Evolutionary conservation across 2,797 vertebrate species (phyloP).

Genomic region (Tapera naevia): DNA sequence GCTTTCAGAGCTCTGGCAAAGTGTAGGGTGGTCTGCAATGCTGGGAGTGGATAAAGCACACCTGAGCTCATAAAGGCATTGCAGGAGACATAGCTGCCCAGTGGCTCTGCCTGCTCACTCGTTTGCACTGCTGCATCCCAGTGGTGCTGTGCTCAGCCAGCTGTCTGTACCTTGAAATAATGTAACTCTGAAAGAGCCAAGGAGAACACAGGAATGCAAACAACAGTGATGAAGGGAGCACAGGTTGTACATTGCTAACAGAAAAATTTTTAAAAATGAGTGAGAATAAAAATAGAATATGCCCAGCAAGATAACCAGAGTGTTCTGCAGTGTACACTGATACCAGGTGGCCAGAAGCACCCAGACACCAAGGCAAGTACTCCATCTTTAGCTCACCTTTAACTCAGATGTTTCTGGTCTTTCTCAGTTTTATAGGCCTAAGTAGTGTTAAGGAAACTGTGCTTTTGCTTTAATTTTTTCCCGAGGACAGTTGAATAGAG

Average conservation of each 20-base stretch:
- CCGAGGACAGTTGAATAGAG: background rate
- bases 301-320: background rate
- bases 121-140: background rate
- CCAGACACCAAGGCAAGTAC: accelerated
- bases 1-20: background rate
- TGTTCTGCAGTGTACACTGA: background rate
- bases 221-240: background rate
- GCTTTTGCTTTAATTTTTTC: background rate
- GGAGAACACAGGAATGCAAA: background rate
- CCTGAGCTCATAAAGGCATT: background rate
- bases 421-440: background rate
- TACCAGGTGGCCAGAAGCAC: background rate
- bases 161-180: background rate
- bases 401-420: background rate
- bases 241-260: background rate
- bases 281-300: background rate
- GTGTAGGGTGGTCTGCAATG: background rate
- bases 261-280: background rate
- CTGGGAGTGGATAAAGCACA: background rate
- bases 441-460: background rate
- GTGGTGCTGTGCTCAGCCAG: background rate
- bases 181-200: background rate
- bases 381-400: background rate
- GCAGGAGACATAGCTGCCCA: background rate
- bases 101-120: accelerated